A percentile compares a stretch with the other conserved stretches of the same genome.
Conservation (phyloP, 2,113 vertebrate genomes). For the Ondatra zibethicus region DNA sequence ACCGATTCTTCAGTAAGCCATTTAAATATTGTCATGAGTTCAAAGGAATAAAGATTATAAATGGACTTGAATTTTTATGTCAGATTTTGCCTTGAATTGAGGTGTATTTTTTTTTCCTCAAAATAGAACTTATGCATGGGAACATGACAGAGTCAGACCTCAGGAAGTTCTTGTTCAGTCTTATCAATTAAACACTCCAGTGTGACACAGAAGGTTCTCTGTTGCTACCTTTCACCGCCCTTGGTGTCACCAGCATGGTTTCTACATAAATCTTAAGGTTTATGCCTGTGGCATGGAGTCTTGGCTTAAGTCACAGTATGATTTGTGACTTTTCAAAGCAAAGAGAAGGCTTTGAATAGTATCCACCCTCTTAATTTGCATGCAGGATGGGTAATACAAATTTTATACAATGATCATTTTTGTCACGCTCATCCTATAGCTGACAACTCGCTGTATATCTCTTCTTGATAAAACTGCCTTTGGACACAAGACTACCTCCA, state of each 20-base stretch:
- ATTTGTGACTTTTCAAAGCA: background rate
- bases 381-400: background rate
- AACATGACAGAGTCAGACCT: background rate
- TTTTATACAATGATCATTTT: background rate
- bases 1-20: background rate
- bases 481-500: background rate
- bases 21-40: background rate
- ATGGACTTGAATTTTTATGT: background rate
- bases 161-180: background rate
- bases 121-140: background rate
- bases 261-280: background rate
- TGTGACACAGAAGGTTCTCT: background rate
- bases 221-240: background rate
- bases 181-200: background rate
- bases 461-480: background rate
- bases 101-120: no score
- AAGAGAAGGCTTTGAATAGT: background rate
- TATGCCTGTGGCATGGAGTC: background rate
- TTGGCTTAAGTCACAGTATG: background rate
- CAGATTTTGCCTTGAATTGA: background rate
- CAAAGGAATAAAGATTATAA: background rate
- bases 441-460: background rate
- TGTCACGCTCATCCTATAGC: background rate
- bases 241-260: background rate
- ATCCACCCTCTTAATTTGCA: background rate